phyloP scores from a whole-genome alignment of 2,888 invertebrate genomes.

The Trichogramma dendrolimi region DNA sequence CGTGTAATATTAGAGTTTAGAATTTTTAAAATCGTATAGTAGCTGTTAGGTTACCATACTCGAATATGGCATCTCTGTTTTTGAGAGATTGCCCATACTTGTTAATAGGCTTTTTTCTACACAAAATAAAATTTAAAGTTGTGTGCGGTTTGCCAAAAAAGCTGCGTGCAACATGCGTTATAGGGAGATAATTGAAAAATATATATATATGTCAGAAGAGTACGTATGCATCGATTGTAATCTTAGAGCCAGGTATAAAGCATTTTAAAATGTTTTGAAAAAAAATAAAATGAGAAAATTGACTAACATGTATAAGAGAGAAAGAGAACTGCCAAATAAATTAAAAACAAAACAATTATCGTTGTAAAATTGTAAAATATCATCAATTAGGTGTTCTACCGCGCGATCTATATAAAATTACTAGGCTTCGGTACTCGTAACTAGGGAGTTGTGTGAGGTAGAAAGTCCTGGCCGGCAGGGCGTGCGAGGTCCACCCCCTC shows the following conservation, averaged over 20 bases:
- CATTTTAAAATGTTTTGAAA: no score
- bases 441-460: constrained; percentile 54
- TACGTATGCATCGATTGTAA: no score
- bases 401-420: constrained; percentile 28
- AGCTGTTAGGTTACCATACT: constrained; percentile 32
- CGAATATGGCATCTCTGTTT: constrained; percentile 7
- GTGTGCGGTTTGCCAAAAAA: constrained; percentile 28
- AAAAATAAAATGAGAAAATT: constrained; percentile 10
- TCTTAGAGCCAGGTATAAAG: no score
- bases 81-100: not conserved
- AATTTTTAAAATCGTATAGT: constrained; percentile 26
- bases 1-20: constrained; percentile 18
- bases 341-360: constrained; percentile 7
- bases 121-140: constrained; percentile 5
- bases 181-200: no score
- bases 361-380: constrained; percentile 18
- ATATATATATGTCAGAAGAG: not conserved
- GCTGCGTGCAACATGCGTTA: not conserved
- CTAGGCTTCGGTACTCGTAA: constrained; percentile 54
- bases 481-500: constrained; percentile 51
- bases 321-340: constrained; percentile 28
- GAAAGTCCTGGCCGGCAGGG: constrained; percentile 53
- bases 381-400: not conserved
- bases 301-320: constrained; percentile 24
- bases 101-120: no score